Evolutionary conservation across 35 echinoderm and acorn worm species (phyloP).

Genomic region (Heliocidaris erythrogramma): DNA sequence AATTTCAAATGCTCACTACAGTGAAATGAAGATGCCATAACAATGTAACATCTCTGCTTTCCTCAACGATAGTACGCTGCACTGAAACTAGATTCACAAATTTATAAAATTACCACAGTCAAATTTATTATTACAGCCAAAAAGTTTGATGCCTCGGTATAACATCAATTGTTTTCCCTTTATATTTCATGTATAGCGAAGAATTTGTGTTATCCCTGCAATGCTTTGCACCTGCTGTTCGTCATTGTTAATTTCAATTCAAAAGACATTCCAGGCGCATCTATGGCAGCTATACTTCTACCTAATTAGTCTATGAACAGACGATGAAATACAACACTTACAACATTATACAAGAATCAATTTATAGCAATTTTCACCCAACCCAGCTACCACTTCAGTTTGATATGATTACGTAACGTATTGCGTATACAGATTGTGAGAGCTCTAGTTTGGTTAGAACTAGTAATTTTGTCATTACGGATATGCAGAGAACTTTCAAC

Average conservation of each 20-base stretch:
- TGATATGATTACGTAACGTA: background rate
- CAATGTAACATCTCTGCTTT: no score
- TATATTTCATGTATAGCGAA: background rate
- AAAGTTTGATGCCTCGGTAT: background rate
- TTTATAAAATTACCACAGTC: no score
- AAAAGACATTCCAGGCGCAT: background rate
- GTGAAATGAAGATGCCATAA: no score
- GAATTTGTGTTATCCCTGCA: background rate
- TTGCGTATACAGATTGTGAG: background rate
- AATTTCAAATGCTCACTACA: no score
- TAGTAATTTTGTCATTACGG: background rate
- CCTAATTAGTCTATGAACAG: no score
- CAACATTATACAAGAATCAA: no score
- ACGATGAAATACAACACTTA: background rate
- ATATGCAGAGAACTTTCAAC: background rate
- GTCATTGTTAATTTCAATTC: background rate
- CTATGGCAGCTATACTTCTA: background rate
- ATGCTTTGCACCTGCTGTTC: background rate
- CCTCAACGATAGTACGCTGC: no score
- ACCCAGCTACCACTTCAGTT: background rate
- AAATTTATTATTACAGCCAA: no score
- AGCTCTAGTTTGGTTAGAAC: background rate
- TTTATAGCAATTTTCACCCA: background rate
- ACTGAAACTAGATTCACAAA: no score
- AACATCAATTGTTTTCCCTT: background rate